phyloP scores from a whole-genome alignment of 1,140 invertebrate species.

The Trypoxylus dichotomus region DNA sequence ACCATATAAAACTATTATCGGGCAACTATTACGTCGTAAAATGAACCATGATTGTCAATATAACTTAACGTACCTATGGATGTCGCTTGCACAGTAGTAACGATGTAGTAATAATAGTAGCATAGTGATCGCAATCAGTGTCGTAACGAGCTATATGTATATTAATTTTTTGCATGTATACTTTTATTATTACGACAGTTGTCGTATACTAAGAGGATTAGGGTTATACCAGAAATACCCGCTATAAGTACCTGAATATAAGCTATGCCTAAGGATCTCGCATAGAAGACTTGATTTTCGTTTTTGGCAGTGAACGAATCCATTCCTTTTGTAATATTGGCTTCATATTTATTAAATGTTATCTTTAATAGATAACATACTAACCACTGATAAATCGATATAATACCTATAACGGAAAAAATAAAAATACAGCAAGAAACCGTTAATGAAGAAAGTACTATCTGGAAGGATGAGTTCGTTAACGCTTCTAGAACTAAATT shows the following conservation, averaged over 20 bases:
- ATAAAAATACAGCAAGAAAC: background rate
- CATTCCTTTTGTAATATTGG: conserved; percentile 59
- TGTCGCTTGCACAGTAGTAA: too few species aligned
- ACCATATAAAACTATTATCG: too few species aligned
- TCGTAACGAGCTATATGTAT: too few species aligned
- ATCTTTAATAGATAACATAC: conserved; percentile 75
- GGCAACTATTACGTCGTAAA: too few species aligned
- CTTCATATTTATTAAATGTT: conserved; percentile 66
- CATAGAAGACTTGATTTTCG: conserved; percentile 81
- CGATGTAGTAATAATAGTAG: too few species aligned
- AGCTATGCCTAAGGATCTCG: conserved; percentile 71
- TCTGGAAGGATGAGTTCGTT: conserved; percentile 58
- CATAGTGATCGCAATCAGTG: too few species aligned
- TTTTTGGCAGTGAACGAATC: conserved; percentile 75
- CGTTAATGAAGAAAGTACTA: conserved; percentile 54
- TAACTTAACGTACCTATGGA: too few species aligned
- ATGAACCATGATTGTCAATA: too few species aligned
- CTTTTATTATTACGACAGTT: too few species aligned
- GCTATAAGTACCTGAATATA: conserved; percentile 46
- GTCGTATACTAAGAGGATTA: too few species aligned
- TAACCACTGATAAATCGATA: conserved; percentile 67
- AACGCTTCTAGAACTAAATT: conserved; percentile 55
- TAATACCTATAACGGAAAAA: conserved; percentile 5
- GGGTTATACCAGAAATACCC: too few species aligned
- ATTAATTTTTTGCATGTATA: too few species aligned